A percentile compares a stretch with the other conserved stretches of the same genome.
phyloP scores from a whole-genome alignment of 2,113 vertebrate genomes.

The Mohoua ochrocephala region DNA sequence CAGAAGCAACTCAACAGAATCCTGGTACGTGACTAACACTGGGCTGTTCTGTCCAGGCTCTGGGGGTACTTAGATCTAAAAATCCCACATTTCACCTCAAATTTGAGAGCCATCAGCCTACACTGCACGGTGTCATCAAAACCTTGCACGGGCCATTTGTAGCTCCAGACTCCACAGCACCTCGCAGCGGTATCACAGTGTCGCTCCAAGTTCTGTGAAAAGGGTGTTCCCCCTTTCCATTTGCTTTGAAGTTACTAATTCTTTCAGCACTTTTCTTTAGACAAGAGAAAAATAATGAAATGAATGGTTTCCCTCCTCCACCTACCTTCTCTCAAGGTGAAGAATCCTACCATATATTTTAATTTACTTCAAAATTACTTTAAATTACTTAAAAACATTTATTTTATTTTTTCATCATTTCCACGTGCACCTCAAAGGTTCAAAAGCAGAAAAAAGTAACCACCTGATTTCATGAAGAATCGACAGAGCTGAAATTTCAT shows the following conservation, averaged over 20 bases:
- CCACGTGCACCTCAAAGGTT: not conserved
- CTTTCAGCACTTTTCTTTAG: not conserved
- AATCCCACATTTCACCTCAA: not conserved
- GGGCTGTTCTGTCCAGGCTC: not conserved
- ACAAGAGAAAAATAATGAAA: not conserved
- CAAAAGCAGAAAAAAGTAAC: not conserved
- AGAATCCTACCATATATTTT: not conserved
- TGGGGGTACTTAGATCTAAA: not conserved
- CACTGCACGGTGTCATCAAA: not conserved
- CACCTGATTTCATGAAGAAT: not conserved
- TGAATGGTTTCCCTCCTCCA: not conserved
- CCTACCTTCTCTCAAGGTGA: not conserved
- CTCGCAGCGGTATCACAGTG: not conserved
- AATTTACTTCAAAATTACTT: not conserved
- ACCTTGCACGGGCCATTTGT: not conserved
- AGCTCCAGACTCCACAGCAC: not conserved
- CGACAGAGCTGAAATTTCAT: not conserved
- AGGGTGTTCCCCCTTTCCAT: not conserved
- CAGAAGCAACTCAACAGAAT: not conserved
- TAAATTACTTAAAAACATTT: not conserved
- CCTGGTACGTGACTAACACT: not conserved
- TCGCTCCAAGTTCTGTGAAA: rapidly evolving
- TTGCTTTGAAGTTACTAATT: not conserved
- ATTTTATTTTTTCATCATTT: not conserved
- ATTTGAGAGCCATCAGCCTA: not conserved